Percentiles rank a stretch among this genome's conserved stretches.
Conservation (phyloP, 2,888 invertebrate species). For the Heliconius ethilla region DNA sequence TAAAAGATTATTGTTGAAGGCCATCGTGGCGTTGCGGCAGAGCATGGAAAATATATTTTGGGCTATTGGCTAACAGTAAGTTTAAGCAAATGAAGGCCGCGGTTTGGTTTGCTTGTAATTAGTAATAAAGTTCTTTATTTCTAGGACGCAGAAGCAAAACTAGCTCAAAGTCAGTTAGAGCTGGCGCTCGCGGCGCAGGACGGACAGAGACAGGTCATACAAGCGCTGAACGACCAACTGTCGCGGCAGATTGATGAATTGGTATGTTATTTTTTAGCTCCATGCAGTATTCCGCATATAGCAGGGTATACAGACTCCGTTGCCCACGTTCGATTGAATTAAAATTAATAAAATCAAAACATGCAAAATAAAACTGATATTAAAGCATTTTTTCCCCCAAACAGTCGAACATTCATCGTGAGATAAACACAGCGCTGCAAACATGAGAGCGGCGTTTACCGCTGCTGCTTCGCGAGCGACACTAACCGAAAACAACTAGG, state of each 20-base stretch:
- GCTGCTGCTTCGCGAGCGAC: slow-evolving; percentile 49
- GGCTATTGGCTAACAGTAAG: too few relatives aligned
- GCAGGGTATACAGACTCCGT: neutral
- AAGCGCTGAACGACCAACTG: slow-evolving; percentile 91
- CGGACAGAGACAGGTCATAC: slow-evolving; percentile 89
- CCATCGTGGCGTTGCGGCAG: too few relatives aligned
- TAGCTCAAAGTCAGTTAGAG: slow-evolving; percentile 90
- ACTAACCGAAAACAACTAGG: slow-evolving; percentile 1
- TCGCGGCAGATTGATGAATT: slow-evolving; percentile 90
- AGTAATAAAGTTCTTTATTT: slow-evolving; percentile 21
- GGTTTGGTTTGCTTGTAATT: too few relatives aligned
- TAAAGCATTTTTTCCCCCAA: too few relatives aligned
- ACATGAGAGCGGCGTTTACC: slow-evolving; percentile 82
- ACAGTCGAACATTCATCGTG: slow-evolving; percentile 88
- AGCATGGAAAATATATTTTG: too few relatives aligned
- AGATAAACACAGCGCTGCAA: slow-evolving; percentile 90
- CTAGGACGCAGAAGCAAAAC: slow-evolving; percentile 84
- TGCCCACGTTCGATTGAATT: too few relatives aligned
- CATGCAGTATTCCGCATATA: neutral
- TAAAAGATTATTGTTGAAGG: too few relatives aligned
- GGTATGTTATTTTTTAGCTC: slow-evolving; percentile 61
- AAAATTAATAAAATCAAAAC: too few relatives aligned
- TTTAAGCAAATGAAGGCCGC: too few relatives aligned
- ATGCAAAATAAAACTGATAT: neutral
- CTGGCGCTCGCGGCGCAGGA: slow-evolving; percentile 90